These are phyloP conservation scores for Spizaetus ornatus DNA, from an alignment of 2,113 vertebrate species.

Conservation along the genomic window DNA sequence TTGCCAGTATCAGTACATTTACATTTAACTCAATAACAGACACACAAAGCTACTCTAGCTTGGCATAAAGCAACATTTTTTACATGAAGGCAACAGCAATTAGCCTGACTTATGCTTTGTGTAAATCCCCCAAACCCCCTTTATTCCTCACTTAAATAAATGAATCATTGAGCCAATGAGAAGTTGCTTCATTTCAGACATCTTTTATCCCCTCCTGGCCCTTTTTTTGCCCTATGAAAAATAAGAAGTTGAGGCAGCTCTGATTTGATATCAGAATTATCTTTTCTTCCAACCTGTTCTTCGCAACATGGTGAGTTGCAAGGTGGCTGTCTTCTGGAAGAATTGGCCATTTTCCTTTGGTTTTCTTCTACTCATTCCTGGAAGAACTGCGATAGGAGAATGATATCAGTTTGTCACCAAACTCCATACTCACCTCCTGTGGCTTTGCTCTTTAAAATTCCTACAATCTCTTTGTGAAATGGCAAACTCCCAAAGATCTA, in stretches of 20 bases:
- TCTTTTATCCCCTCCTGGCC: neutral
- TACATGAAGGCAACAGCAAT: neutral
- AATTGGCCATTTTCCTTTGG: rapidly evolving
- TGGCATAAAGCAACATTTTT: neutral
- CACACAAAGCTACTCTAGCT: neutral
- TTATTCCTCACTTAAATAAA: neutral
- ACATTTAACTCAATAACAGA: neutral
- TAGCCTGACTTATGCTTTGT: neutral
- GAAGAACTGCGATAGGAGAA: neutral
- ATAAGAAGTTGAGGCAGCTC: neutral
- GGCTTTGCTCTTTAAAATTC: neutral
- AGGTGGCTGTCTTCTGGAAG: neutral
- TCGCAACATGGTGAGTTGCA: neutral
- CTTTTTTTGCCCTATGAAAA: neutral
- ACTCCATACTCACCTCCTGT: neutral
- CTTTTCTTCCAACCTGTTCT: neutral
- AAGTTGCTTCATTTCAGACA: neutral
- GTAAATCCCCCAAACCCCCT: neutral
- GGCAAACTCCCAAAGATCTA: neutral
- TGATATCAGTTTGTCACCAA: neutral
- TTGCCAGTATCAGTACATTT: neutral
- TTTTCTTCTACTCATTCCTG: neutral
- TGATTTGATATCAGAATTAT: neutral
- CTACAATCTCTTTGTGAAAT: neutral
- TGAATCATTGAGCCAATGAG: neutral